Evolutionary conservation across 2,113 vertebrate species (phyloP).

Genomic region (Noctilio leporinus): DNA sequence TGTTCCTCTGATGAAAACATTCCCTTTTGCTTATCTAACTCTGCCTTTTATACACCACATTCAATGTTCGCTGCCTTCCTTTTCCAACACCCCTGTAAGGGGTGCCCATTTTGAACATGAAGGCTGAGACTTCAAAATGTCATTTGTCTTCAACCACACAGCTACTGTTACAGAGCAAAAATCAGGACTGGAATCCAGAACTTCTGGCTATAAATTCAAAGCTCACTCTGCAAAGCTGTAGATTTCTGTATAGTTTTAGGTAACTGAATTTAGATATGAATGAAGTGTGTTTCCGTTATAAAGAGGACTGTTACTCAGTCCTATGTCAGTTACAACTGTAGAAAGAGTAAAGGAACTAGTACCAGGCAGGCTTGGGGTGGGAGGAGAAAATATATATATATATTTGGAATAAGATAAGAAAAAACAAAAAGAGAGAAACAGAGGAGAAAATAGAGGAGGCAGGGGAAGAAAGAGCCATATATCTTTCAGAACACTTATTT

Average conservation of each 20-base stretch:
- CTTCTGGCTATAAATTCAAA: not conserved
- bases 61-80: not conserved
- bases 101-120: not conserved
- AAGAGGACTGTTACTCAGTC: not conserved
- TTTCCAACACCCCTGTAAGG: not conserved
- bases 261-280: not conserved
- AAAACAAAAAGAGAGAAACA: not conserved
- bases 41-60: not conserved
- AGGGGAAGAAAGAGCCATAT: not conserved
- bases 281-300: not conserved
- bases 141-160: not conserved
- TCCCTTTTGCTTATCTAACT: not conserved
- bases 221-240: not conserved
- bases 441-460: not conserved
- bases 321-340: not conserved
- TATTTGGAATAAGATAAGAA: not conserved
- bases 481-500: not conserved
- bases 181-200: not conserved
- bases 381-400: not conserved
- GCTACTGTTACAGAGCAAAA: not conserved
- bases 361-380: not conserved
- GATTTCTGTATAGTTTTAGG: not conserved
- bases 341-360: not conserved
- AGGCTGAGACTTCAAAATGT: not conserved
- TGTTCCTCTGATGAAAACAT: not conserved